A percentile compares a stretch with the other conserved stretches of the same genome.
phyloP scores from a whole-genome alignment of 2,113 vertebrate species.

The Macheiramphus alcinus region DNA sequence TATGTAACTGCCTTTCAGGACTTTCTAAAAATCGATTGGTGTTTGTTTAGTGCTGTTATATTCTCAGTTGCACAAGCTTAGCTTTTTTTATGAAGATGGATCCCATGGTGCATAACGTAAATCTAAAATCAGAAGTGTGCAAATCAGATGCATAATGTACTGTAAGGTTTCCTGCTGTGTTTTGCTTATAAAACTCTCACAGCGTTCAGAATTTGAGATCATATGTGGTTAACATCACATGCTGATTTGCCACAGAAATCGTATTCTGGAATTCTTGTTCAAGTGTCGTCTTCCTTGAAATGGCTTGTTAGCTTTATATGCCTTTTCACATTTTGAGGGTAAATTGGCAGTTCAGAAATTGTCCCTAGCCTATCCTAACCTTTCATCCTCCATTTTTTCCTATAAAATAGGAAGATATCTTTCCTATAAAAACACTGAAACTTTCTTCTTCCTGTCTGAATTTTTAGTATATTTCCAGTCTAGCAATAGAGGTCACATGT shows the following conservation, averaged over 20 bases:
- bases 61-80: neutral
- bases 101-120: neutral
- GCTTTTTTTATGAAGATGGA: neutral
- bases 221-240: neutral
- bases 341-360: neutral
- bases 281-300: neutral
- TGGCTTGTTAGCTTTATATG: neutral
- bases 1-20: neutral
- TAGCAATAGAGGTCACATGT: neutral
- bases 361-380: neutral
- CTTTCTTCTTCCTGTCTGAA: neutral
- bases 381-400: neutral
- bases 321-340: neutral
- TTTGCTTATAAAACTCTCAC: neutral
- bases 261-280: neutral
- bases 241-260: neutral
- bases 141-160: neutral
- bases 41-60: neutral
- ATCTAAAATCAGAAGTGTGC: neutral
- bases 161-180: neutral
- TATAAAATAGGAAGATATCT: neutral
- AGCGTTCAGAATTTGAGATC: neutral
- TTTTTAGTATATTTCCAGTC: neutral
- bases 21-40: neutral
- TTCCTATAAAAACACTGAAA: neutral